Base-by-base conservation (phyloP, 2,888 invertebrate species). In the Cerceris rybyensis region DNA sequence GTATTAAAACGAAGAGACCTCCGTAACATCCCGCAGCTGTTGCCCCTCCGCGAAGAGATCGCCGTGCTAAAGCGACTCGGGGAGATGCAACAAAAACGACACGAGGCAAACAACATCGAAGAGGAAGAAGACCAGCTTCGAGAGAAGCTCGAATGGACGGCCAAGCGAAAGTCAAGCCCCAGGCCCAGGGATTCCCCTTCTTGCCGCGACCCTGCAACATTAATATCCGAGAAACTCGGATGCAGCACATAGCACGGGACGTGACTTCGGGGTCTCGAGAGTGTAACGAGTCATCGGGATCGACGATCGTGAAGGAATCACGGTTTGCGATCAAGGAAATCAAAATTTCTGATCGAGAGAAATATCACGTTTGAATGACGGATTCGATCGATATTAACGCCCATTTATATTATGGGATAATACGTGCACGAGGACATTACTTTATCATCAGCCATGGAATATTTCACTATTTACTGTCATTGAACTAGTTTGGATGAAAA, bases 101-200 rank as follows among this genome's bases (percentile, higher is more conserved):
- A 49, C 69, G 68, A 74, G 46, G 71, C 58, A 67, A 60, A 68
- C 67, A 55, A 49, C 65, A 16, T 70, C 60, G 60, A 83, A 58
- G 55, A 84, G 75, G 78, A 84, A 77, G 77, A 82, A 60, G 75
- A 63, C 43, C 66, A 41, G 63, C 68, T 43, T 72, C 59, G 72
- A 57, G 55, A 78, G 80, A 84, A 78, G 75, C 58, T 65, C 73
- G n/a, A 61, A 61, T 63, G 61, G 57, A 65, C 70, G 69, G 78
- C 63, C 84, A 87, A 90, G 90, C 89, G 90, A 90, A 90, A 90
- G 90, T 90, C 87, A 75, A 81, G 88, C 87, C 88, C 75, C 81
- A 75, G 85, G 80, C 81, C 70, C 78, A 70, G 64, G 66, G 71
- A 64, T 78, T 80, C 78, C 82, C 77, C 80, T 84, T 84, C 82